Conservation (phyloP, 2,888 invertebrate species). For the Saturnia japonica region DNA sequence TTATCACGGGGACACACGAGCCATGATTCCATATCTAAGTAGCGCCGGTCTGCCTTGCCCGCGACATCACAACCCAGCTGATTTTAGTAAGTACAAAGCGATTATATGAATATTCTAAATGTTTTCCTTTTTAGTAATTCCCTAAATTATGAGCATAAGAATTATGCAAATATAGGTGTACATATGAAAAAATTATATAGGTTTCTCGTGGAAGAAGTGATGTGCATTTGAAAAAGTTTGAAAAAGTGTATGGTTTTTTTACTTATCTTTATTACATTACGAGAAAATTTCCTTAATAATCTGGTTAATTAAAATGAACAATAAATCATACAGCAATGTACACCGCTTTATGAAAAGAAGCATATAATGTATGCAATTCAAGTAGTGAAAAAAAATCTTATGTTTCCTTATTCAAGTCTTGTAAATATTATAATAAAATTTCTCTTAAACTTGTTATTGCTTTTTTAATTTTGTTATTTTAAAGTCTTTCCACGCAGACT, state of each 20-base stretch:
- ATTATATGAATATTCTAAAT: not conserved
- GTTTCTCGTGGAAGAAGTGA: not conserved
- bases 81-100: constrained; percentile 81
- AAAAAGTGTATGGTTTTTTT: not conserved
- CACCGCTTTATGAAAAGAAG: not conserved
- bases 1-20: constrained; percentile 84
- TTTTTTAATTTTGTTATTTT: not conserved
- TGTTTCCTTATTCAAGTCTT: not conserved
- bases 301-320: not conserved
- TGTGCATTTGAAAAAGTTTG: not conserved
- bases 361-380: too few relatives aligned
- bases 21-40: constrained; percentile 83
- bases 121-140: not conserved
- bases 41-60: constrained; percentile 83
- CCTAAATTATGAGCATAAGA: not conserved
- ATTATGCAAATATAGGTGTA: not conserved
- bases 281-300: not conserved
- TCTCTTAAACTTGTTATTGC: not conserved
- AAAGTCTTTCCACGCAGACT: not conserved
- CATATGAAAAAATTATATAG: too few relatives aligned
- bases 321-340: not conserved
- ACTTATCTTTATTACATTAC: not conserved
- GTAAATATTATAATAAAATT: not conserved
- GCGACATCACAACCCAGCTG: constrained; percentile 85
- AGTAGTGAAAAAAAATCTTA: too few relatives aligned